Evolutionary conservation across 2,888 invertebrate genomes (phyloP), one percentile per base, ranked within the genome.

Genomic region (Macaria notata): DNA sequence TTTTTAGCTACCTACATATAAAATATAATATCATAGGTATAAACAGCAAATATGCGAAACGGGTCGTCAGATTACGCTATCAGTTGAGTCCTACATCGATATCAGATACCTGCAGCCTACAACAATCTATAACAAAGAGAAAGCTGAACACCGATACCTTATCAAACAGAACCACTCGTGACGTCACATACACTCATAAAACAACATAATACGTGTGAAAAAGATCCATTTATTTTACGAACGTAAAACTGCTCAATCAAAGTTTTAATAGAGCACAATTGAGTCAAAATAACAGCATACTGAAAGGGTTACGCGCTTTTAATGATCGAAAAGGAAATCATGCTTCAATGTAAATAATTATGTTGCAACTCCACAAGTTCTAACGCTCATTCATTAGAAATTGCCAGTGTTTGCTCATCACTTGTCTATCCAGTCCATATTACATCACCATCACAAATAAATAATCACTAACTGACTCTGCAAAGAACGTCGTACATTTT

Each of bases 401-500:
- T 33, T 48, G 33, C 49, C 54, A 58, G 54, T 58, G 49, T 46
- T 53, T 0, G 45, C 31, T 49, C 38, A 46, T 46, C 30, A 5
- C 31, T 56, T 30, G n/a, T 8, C 38, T 45, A 38, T 31, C 9
- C 9, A 47, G 49, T 64, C 52, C 49, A 53, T 47, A 39, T 42
- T 8, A 41, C 8, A 41, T 53, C 49, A 56, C 33, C 45, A 30
- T 33, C 7, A 4, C 4, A 36, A 41, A 3, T 9, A 38, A 30
- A 39, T 54, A 38, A 41, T 41, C 41, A 30, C 72, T 82, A 88
- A 69, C 88, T 84, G 31, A 83, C 68, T 46, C 88, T 72, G 56
- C 89, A 88, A 30, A 91, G 61, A 1, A 91, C 90, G 49, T 92
- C 91, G 36, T 90, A 92, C 74, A 84, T 85, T 54, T 84, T 88